These are phyloP conservation scores for Notothenia coriiceps DNA, from an alignment of 2,113 vertebrate genomes.

Conservation along the genomic window DNA sequence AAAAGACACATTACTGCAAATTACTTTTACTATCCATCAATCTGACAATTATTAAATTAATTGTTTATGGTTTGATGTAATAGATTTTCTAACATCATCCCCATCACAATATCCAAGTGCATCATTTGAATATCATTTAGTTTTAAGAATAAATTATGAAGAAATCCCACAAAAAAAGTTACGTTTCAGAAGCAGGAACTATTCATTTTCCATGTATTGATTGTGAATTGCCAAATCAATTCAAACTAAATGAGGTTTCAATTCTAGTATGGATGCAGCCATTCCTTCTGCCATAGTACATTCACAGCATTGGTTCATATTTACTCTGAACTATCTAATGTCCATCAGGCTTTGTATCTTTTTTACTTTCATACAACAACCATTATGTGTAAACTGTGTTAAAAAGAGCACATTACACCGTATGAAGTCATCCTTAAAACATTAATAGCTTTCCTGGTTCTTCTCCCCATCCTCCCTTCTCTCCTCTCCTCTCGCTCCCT, in stretches of 20 bases:
- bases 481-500: conserved; percentile 10
- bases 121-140: not conserved
- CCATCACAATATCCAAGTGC: not conserved
- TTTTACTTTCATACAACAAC: not conserved
- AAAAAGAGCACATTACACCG: not conserved
- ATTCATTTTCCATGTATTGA: not conserved
- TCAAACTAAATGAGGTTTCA: not conserved
- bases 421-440: not conserved
- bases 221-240: not conserved
- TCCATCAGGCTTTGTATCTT: not conserved
- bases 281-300: not conserved
- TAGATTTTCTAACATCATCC: not conserved
- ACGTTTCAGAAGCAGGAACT: not conserved
- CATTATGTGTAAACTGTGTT: not conserved
- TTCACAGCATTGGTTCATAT: not conserved
- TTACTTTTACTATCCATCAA: not conserved
- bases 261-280: not conserved
- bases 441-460: not conserved
- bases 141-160: not conserved
- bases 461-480: conserved; percentile 1
- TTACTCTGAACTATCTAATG: too few relatives aligned
- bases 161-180: too few relatives aligned
- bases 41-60: not conserved
- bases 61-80: not conserved
- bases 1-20: not conserved